Conservation (phyloP, 2,888 invertebrate genomes). For the Drosophila neutralis region DNA sequence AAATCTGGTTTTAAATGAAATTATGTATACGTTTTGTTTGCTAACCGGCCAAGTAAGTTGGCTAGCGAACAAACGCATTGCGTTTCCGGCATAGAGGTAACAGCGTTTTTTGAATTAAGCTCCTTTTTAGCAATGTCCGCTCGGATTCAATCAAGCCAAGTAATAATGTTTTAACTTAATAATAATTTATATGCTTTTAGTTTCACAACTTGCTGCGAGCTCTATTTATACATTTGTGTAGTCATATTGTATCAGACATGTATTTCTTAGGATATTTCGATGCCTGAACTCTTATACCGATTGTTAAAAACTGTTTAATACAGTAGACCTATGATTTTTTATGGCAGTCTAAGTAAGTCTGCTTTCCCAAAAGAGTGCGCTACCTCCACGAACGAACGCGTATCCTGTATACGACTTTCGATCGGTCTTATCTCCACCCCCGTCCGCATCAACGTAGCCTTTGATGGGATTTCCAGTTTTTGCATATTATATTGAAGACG, state of each 20-base stretch:
- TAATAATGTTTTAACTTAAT: background rate
- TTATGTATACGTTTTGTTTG: background rate
- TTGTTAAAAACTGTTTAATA: background rate
- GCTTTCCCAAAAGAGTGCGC: background rate
- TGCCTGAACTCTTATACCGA: background rate
- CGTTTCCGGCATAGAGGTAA: background rate
- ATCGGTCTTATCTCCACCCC: no score
- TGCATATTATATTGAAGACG: background rate
- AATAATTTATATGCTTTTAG: background rate
- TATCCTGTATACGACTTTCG: no score
- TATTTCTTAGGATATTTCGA: background rate
- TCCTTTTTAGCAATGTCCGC: background rate
- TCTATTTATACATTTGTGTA: background rate
- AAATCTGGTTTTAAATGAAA: background rate
- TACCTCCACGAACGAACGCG: no score
- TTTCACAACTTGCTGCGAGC: background rate
- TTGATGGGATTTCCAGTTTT: background rate
- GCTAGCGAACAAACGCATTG: background rate
- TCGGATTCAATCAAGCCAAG: background rate
- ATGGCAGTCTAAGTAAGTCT: background rate
- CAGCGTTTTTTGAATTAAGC: background rate
- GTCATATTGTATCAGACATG: background rate
- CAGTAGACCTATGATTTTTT: background rate
- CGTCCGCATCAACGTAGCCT: no score
- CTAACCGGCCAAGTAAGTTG: background rate